Evolutionary conservation across 2,888 invertebrate species (phyloP).

Genomic region (Brenthis hecate): DNA sequence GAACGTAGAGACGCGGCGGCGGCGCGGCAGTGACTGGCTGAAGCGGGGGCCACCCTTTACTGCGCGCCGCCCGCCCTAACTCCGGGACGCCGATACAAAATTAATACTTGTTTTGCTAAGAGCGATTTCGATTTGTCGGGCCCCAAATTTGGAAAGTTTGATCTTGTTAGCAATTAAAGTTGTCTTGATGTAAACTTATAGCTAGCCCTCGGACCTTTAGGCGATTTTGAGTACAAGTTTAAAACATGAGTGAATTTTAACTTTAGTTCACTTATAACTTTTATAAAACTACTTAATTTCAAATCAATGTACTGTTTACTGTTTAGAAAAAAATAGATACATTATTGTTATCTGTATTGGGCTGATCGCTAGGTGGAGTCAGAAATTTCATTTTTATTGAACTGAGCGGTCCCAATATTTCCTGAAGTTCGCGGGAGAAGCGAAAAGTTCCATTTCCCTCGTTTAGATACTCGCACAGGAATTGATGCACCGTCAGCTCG

Average conservation of each 20-base stretch:
- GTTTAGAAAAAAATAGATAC: neutral
- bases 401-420: constrained; percentile 47
- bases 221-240: constrained; percentile 35
- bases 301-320: neutral
- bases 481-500: constrained; percentile 46
- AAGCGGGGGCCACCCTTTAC: constrained; percentile 65
- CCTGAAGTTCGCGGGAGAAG: constrained; percentile 43
- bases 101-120: constrained; percentile 82
- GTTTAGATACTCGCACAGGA: constrained; percentile 45
- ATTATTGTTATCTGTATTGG: constrained; percentile 4
- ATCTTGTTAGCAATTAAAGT: constrained; percentile 80
- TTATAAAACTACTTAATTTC: neutral
- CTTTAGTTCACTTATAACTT: constrained; percentile 9
- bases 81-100: constrained; percentile 75
- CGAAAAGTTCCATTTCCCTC: constrained; percentile 48
- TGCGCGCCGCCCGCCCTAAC: constrained; percentile 63
- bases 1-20: constrained; percentile 60
- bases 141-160: constrained; percentile 77
- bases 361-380: constrained; percentile 30
- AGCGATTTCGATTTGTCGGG: constrained; percentile 81
- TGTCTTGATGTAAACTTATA: constrained; percentile 45
- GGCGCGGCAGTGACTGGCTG: constrained; percentile 68
- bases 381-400: constrained; percentile 48
- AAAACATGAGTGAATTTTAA: constrained; percentile 20
- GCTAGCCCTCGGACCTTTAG: constrained; percentile 39